Conservation (phyloP, 2,888 invertebrate species). For the Charanyca ferruginea region DNA sequence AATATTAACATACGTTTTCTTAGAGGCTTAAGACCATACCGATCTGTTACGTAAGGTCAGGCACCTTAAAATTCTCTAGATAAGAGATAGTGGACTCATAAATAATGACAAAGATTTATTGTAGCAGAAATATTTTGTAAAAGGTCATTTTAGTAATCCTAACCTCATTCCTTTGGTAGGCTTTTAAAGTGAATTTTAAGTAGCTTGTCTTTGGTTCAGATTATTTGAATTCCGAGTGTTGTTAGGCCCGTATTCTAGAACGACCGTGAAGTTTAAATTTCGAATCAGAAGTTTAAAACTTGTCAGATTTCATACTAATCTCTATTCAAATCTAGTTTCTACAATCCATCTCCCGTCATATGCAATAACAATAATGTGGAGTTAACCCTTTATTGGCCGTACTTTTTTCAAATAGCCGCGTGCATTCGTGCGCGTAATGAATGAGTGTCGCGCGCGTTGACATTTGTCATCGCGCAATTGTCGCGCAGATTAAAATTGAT, state of each 20-base stretch:
- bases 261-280: conserved; percentile 2
- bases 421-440: conserved; percentile 86
- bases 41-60: conserved; percentile 57
- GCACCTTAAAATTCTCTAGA: conserved; percentile 64
- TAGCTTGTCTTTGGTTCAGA: conserved; percentile 27
- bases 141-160: conserved; percentile 63
- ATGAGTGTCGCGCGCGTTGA: conserved; percentile 87
- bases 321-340: conserved; percentile 36
- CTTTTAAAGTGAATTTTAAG: conserved; percentile 48
- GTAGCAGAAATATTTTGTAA: conserved; percentile 60
- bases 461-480: conserved; percentile 91
- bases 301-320: conserved; percentile 45
- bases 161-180: conserved; percentile 44
- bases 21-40: conserved; percentile 39
- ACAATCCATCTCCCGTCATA: conserved; percentile 78
- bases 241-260: not conserved
- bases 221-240: conserved; percentile 29
- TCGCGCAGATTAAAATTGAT: conserved; percentile 91
- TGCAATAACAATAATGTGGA: conserved; percentile 82
- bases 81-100: conserved; percentile 66
- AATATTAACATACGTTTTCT: conserved; percentile 67
- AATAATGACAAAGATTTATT: conserved; percentile 70
- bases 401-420: conserved; percentile 80
- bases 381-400: conserved; percentile 89
- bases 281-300: conserved; percentile 11